phyloP scores from a whole-genome alignment of 2,113 vertebrate species.

The Eira barbara region DNA sequence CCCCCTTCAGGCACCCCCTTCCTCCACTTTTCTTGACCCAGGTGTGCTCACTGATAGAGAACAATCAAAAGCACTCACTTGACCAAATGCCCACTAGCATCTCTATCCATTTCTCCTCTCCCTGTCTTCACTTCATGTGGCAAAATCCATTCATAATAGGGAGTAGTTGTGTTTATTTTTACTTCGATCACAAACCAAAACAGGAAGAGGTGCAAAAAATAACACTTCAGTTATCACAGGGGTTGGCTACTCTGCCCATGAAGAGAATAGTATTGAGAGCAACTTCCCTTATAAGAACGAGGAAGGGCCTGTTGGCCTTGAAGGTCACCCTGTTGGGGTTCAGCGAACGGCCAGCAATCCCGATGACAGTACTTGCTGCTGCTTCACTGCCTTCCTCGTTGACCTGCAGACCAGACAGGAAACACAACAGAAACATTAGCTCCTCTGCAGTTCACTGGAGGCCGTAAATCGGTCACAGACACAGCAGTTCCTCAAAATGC shows the following conservation, averaged over 20 bases:
- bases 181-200: constrained; percentile 26
- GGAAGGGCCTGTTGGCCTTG: constrained; percentile 91
- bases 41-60: not conserved
- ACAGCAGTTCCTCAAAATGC: not conserved
- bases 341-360: constrained; percentile 89
- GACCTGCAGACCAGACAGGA: constrained; percentile 83
- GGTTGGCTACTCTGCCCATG: constrained; percentile 90
- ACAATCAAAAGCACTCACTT: not conserved
- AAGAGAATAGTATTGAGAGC: constrained; percentile 93
- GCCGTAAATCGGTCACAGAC: not conserved
- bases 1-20: no score
- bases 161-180: constrained; percentile 54
- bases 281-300: constrained; percentile 93
- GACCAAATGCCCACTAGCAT: not conserved
- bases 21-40: not conserved
- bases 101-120: not conserved
- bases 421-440: not conserved
- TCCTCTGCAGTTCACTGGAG: not conserved
- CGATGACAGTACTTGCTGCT: constrained; percentile 83
- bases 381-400: constrained; percentile 98
- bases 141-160: not conserved
- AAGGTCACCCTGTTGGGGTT: constrained; percentile 85
- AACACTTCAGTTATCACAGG: constrained; percentile 81
- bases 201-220: constrained; percentile 32
- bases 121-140: constrained; percentile 10